phyloP scores from a whole-genome alignment of 2,113 vertebrate genomes.

The Tichodroma muraria region DNA sequence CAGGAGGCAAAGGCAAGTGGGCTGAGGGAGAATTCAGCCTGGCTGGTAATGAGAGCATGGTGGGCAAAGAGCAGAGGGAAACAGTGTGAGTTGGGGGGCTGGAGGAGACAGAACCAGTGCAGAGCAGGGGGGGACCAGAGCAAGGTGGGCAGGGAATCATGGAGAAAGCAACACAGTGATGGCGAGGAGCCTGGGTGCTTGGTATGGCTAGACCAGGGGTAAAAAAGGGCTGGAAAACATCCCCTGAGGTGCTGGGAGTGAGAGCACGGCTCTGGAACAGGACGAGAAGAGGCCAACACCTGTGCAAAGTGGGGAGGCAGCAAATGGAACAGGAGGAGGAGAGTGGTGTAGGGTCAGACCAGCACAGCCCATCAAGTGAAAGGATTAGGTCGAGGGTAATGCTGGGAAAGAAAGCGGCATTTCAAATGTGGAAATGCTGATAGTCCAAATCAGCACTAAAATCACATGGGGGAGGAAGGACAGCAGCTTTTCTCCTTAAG shows the following conservation, averaged over 20 bases:
- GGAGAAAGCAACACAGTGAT: too few species aligned
- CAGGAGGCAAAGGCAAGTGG: not conserved
- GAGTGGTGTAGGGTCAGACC: accelerated
- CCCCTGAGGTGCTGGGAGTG: not conserved
- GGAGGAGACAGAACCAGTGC: not conserved
- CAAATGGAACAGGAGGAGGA: not conserved
- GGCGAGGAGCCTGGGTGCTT: too few species aligned
- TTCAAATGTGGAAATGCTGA: not conserved
- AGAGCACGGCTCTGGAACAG: too few species aligned
- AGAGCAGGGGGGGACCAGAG: not conserved
- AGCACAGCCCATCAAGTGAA: not conserved
- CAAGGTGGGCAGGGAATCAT: accelerated
- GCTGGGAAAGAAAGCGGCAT: not conserved
- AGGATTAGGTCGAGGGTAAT: not conserved
- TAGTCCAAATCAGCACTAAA: not conserved
- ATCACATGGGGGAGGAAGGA: not conserved
- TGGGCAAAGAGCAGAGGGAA: not conserved
- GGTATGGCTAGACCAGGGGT: not conserved
- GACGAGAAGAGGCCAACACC: not conserved
- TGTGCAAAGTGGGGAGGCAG: accelerated
- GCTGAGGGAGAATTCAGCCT: not conserved
- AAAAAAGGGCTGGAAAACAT: not conserved
- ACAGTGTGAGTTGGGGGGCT: not conserved
- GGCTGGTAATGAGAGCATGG: not conserved
- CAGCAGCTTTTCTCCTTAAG: not conserved